Base-by-base conservation (phyloP, 1,140 invertebrate genomes). In the Venturia canescens region DNA sequence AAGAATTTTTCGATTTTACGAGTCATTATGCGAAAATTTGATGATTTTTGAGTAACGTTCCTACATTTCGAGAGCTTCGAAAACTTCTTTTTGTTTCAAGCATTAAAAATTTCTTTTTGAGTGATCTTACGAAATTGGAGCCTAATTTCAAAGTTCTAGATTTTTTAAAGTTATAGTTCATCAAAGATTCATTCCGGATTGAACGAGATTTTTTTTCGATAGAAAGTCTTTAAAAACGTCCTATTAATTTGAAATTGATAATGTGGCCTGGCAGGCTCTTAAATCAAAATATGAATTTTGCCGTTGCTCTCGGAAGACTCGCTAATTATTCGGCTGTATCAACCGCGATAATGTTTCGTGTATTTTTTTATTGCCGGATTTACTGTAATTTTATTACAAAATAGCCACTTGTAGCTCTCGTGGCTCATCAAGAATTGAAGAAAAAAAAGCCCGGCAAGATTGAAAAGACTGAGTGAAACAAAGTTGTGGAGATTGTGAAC, bases 341-440 rank as follows among this genome's bases (percentile, higher is more conserved):
- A 31, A 27, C 66, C 60, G 23, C n/a, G 60, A 27, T 31, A 16
- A 69, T 69, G 31, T 29, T 69, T 69, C 31, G 66, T 69, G n/a
- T 27, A 57, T 53, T 53, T 76, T 76, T 76, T 60, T 34, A 76
- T 76, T 63, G 16, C 74, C 27, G 23, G 60, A 60, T 31, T 76
- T 38, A 76, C 74, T 60, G 57, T 16, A 76, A 63, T 76, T 76
- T 76, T 76, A 76, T 63, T 76, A 76, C 53, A 76, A 34, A 76
- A 29, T 76, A 76, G 63, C 74, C 53, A 76, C 74, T 76, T 76
- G 74, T 76, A 76, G 74, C 15, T 29, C 31, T 76, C 16, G 26
- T 34, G 53, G 74, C 44, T 34, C 50, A 57, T 76, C 74, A 60
- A 63, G 53, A 44, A 38, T 18, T 34, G 48, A 34, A 23, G n/a